A percentile compares a stretch with the other conserved stretches of the same genome.
Conservation (phyloP, 1,140 invertebrate species). For the Lepidotrigona ventralis region DNA sequence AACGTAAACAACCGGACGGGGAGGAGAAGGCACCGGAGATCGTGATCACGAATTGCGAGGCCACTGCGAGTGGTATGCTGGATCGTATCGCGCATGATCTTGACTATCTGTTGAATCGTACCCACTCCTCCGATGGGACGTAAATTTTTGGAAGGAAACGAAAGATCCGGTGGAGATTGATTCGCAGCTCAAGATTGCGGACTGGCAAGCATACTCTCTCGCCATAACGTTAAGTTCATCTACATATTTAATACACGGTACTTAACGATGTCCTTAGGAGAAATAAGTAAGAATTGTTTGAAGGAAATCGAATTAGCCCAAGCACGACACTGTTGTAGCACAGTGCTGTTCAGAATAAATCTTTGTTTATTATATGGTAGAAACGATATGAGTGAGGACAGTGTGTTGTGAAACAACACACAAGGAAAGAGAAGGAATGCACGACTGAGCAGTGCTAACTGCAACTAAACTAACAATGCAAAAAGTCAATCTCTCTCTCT, state of each 20-base stretch:
- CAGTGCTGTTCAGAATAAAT: background rate
- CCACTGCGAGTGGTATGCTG: conserved; percentile 81
- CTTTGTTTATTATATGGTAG: background rate
- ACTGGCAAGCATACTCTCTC: background rate
- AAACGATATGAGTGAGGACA: background rate
- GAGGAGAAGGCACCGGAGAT: conserved; percentile 75
- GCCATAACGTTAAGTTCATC: background rate
- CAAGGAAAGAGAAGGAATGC: background rate
- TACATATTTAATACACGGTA: background rate
- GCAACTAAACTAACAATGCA: background rate
- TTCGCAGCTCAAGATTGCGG: background rate
- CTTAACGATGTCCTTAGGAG: background rate
- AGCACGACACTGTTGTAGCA: background rate
- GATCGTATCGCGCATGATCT: conserved; percentile 88
- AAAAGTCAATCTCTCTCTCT: background rate
- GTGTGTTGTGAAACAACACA: background rate
- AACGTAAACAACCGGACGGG: conserved; percentile 77
- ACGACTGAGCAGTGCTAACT: background rate
- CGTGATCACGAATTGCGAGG: conserved; percentile 64
- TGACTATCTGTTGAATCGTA: conserved; percentile 87
- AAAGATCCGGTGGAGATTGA: background rate
- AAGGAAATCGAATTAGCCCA: background rate
- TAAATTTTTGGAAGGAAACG: background rate
- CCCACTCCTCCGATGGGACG: conserved; percentile 56
- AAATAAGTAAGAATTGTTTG: background rate